phyloP scores from a whole-genome alignment of 1,140 invertebrate species.

The Euwallacea fornicatus region DNA sequence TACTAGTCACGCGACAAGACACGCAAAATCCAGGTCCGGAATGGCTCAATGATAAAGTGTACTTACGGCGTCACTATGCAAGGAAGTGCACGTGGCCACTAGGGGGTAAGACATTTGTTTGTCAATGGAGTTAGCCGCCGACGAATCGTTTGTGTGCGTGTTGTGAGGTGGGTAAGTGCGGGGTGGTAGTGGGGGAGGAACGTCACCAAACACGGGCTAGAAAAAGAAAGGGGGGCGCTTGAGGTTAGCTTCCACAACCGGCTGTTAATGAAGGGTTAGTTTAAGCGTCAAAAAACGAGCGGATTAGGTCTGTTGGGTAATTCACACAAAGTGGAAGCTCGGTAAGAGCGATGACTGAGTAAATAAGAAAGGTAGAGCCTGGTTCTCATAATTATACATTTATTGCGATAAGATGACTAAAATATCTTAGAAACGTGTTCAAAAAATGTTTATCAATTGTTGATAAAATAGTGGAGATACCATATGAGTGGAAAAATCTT shows the following conservation, averaged over 20 bases:
- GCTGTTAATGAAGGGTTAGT: too few species aligned
- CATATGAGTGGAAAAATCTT: too few species aligned
- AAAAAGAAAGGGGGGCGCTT: constrained; percentile 8
- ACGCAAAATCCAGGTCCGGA: too few species aligned
- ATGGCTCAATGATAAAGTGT: not conserved
- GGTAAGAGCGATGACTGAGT: too few species aligned
- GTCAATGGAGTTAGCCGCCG: constrained; percentile 60
- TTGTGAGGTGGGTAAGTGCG: constrained; percentile 57
- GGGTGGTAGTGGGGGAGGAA: constrained; percentile 64
- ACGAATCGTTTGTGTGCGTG: constrained; percentile 54
- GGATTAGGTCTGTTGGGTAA: not conserved
- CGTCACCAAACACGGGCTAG: constrained; percentile 26
- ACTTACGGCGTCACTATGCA: constrained; percentile 50
- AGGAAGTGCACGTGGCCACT: constrained; percentile 54
- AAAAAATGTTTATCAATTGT: too few species aligned
- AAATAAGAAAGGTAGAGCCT: too few species aligned
- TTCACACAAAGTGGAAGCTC: not conserved
- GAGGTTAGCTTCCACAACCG: not conserved
- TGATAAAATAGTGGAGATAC: too few species aligned
- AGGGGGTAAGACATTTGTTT: constrained; percentile 62
- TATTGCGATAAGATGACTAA: too few species aligned
- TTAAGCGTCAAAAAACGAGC: too few species aligned
- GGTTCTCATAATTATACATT: too few species aligned
- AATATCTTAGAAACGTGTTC: too few species aligned
- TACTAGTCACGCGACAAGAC: too few species aligned